A percentile compares a stretch with the other conserved stretches of the same genome.
Evolutionary conservation across 2,113 vertebrate genomes (phyloP).

Genomic region (Spermophilus dauricus): DNA sequence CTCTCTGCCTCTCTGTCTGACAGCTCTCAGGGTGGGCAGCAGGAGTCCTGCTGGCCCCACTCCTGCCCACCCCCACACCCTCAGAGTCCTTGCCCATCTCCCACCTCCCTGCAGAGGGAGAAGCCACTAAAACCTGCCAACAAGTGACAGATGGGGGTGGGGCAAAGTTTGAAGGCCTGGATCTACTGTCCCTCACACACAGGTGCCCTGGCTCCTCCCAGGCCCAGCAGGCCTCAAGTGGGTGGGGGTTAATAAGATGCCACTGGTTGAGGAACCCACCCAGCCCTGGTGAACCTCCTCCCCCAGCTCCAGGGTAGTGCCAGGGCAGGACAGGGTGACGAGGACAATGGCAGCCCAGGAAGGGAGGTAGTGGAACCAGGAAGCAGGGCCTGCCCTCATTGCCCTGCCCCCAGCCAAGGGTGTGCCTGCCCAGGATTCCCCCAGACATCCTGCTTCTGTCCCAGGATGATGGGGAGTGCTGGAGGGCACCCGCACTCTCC

Average conservation of each 20-base stretch:
- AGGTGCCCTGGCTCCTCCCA: neutral
- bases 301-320: neutral
- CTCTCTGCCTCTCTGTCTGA: neutral
- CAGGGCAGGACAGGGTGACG: neutral
- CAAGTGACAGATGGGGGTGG: too few species aligned
- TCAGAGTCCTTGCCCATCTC: neutral
- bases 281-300: neutral
- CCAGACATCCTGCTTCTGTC: neutral
- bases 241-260: rapidly evolving
- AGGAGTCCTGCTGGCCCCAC: neutral
- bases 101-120: neutral
- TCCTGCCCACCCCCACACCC: neutral
- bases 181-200: rapidly evolving
- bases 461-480: rapidly evolving
- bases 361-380: neutral
- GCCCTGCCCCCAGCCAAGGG: neutral
- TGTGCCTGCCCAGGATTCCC: neutral
- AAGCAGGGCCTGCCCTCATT: neutral
- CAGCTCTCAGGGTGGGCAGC: too few species aligned
- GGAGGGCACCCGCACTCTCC: neutral
- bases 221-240: neutral
- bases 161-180: neutral
- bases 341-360: neutral
- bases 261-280: neutral
- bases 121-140: neutral